phyloP scores from a whole-genome alignment of 2,113 vertebrate genomes.

The Irena cyanogastra region DNA sequence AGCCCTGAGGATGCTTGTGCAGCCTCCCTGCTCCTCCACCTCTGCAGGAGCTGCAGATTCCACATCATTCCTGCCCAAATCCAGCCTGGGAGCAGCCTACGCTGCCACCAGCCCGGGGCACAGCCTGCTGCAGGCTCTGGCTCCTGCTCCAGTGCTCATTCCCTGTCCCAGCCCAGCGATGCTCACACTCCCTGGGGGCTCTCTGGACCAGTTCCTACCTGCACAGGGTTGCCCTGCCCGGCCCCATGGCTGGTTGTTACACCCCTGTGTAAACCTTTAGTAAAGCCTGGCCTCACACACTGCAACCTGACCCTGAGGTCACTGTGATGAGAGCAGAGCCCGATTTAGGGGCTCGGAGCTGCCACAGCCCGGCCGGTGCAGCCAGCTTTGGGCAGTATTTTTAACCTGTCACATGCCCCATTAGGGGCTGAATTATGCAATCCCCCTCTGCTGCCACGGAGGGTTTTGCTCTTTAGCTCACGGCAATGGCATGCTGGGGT shows the following conservation, averaged over 20 bases:
- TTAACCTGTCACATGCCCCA: constrained; percentile 41
- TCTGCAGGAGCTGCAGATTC: not conserved
- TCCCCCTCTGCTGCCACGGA: not conserved
- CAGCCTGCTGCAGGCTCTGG: not conserved
- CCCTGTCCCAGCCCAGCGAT: not conserved
- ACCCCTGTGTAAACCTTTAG: not conserved
- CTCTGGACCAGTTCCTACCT: fast-evolving
- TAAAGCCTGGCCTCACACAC: not conserved
- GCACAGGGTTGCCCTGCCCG: not conserved
- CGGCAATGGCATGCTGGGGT: constrained; percentile 23
- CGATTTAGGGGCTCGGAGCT: not conserved
- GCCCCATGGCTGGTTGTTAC: fast-evolving
- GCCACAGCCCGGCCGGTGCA: not conserved
- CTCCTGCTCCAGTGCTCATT: fast-evolving
- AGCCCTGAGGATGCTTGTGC: fast-evolving
- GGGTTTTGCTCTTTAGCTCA: constrained; percentile 37
- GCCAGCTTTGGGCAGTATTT: constrained; percentile 16
- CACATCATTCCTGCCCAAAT: not conserved
- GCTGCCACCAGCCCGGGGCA: not conserved
- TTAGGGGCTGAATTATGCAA: constrained; percentile 40
- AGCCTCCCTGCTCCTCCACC: not conserved
- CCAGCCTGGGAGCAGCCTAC: not conserved
- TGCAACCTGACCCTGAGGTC: not conserved
- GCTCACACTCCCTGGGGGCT: not conserved
- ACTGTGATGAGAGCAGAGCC: not conserved